Conservation (phyloP, 2,797 vertebrate species). For the Cossypha caffra region DNA sequence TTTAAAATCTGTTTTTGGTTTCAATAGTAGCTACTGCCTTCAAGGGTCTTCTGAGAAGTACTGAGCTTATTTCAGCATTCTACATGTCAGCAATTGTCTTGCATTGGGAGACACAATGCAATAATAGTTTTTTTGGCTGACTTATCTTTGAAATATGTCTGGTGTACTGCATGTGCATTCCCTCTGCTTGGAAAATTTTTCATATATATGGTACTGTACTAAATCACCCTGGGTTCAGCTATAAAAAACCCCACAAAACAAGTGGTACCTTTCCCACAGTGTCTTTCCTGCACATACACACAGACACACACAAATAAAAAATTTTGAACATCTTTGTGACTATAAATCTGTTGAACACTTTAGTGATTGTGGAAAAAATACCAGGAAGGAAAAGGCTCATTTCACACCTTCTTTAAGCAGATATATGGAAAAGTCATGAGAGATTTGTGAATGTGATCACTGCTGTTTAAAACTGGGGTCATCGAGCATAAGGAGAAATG, state of each 20-base stretch:
- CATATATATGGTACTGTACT: accelerated
- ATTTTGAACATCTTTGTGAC: background rate
- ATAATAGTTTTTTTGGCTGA: background rate
- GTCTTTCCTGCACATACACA: background rate
- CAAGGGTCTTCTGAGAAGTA: background rate
- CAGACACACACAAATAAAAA: background rate
- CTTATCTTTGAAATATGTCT: background rate
- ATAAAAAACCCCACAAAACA: background rate
- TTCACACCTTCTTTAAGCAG: background rate
- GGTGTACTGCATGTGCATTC: background rate
- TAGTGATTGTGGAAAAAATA: background rate
- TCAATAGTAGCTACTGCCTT: background rate
- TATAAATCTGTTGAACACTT: background rate
- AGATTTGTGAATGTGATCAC: background rate
- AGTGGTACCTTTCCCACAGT: background rate
- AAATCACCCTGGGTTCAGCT: background rate
- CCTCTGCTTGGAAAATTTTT: background rate
- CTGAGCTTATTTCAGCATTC: background rate
- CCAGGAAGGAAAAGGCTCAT: background rate
- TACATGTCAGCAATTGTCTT: background rate
- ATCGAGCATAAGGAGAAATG: background rate
- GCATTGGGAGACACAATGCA: accelerated
- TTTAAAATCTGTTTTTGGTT: background rate
- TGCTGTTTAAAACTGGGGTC: background rate
- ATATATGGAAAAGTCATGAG: background rate